Base-by-base conservation (phyloP, 2,888 invertebrate species). In the Eudasyphora cyanicolor region DNA sequence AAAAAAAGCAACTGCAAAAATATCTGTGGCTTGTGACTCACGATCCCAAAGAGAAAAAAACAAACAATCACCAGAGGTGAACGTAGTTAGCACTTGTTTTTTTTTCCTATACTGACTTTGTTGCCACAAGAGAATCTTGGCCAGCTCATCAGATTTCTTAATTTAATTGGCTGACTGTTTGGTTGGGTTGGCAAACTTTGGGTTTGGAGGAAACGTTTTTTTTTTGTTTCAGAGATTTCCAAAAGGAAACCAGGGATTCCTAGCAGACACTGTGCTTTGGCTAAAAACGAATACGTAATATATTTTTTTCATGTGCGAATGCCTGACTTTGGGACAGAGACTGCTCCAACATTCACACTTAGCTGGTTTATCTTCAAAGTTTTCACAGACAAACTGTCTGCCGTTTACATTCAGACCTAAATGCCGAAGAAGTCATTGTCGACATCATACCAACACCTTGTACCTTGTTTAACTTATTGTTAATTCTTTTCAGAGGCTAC, bases 81-180 rank as follows among this genome's bases (percentile, higher is more conserved):
- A 35, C 49, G 76, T 62, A 74, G 76, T 75, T 75, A 70, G 77
- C 83, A 83, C 77, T 80, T 79, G 79, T 80, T 12, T 76, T 79
- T 19, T 38, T 45, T 45, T 45, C 10, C 8, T 38, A 12, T 35
- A 49, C 38, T 32, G 51, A 57, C 57, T 54, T 54, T 38, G 54
- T 38, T 69, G 57, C 24, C 42, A 57, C 45, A 78, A 76, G 77
- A 76, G 77, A 81, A 84, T 84, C 84, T 84, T 84, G 42, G 78
- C 76, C 84, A 79, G 69, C 71, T 81, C 82, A 88, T 88, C 88
- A 88, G 88, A 88, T 88, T 88, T 88, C 88, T 88, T 88, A 88
- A 88, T 88, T 88, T 88, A 88, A 88, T 88, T 88, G 88, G 88
- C 88, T 88, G 82, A 78, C 84, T 86, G 85, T n/a, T n/a, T n/a